Evolutionary conservation across 2,797 vertebrate genomes (phyloP), one percentile per base, ranked within the genome.

Genomic region (Dendrocincla fuliginosa): DNA sequence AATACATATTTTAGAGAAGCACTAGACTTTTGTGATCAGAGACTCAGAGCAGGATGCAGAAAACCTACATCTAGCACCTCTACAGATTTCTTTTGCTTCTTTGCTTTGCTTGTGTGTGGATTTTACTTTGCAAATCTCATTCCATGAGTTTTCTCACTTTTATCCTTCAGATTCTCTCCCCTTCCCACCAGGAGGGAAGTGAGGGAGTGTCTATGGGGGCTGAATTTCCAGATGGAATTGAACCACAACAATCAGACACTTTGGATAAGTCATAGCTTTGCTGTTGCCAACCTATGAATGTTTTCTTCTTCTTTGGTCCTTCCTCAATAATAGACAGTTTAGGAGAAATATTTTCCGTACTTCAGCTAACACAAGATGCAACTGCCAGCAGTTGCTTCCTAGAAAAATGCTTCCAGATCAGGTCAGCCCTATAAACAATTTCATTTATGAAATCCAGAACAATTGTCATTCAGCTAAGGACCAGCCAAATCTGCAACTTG

Each of bases 401-500:
- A 11, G 22, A 20, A 70, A 70, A 86, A 46, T 20, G 0, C 5
- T 71, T 80, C 18, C 23, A n/a, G 24, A 49, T 89, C 15, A 44
- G 20, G 7, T 33, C 50, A 73, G 23, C 16, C 5, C 8, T 35
- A 64, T 39, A 55, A 91, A 32, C 2, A n/a, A 55, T 49, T 83
- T 80, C 1, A 32, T 28, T 87, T 83, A 28, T 32, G 24, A 8
- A 79, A 87, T 13, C 59, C 35, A 79, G 23, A 79, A n/a, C 9
- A 63, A 32, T 32, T 57, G 11, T 16, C 10, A 27, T 68, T 86
- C 23, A n/a, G 20, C 12, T 65, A 47, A 59, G 12, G 18, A 55
- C n/a, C 4, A 30, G 23, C 10, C 10, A 5, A n/a, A 39, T 1
- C 30, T n/a, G 41, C 32, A 52, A 5, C 10, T 56, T 3, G 2